Percentiles rank a stretch among this genome's conserved stretches.
Evolutionary conservation across 2,797 vertebrate species (phyloP).

Genomic region (Coccyzus lansbergi): DNA sequence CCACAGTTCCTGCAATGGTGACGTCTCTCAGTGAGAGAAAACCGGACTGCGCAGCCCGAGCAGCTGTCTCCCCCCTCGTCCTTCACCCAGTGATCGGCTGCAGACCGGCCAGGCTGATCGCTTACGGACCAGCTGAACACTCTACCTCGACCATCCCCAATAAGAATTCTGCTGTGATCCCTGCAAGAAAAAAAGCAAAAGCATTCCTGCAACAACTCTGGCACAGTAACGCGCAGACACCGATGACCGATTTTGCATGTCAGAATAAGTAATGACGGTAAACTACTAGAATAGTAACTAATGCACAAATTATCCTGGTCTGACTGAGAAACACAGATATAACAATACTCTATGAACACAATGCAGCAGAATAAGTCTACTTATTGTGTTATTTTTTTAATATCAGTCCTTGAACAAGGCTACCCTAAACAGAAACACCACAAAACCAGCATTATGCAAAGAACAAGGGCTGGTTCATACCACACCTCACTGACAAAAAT

Average conservation of each 20-base stretch:
- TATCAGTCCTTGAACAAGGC: not conserved
- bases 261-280: fast-evolving
- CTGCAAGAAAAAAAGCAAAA: constrained; percentile 67
- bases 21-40: constrained; percentile 94
- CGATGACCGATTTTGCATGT: fast-evolving
- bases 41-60: constrained; percentile 90
- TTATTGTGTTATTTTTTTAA: not conserved
- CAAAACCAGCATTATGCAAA: not conserved
- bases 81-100: constrained; percentile 99
- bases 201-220: not conserved
- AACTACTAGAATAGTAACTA: not conserved
- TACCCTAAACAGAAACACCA: not conserved
- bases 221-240: fast-evolving
- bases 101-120: constrained; percentile 94
- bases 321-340: not conserved
- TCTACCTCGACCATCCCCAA: constrained; percentile 92
- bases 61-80: constrained; percentile 97
- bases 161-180: constrained; percentile 96
- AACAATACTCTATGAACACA: not conserved
- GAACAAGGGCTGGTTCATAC: not conserved
- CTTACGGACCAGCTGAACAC: constrained; percentile 99
- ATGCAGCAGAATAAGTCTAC: not conserved
- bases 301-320: fast-evolving
- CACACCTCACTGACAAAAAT: fast-evolving
- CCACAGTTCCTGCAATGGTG: constrained; percentile 99